These are phyloP conservation scores for Himalopsyche japonica DNA, from an alignment of 2,888 invertebrate genomes.

Conservation along the genomic window DNA sequence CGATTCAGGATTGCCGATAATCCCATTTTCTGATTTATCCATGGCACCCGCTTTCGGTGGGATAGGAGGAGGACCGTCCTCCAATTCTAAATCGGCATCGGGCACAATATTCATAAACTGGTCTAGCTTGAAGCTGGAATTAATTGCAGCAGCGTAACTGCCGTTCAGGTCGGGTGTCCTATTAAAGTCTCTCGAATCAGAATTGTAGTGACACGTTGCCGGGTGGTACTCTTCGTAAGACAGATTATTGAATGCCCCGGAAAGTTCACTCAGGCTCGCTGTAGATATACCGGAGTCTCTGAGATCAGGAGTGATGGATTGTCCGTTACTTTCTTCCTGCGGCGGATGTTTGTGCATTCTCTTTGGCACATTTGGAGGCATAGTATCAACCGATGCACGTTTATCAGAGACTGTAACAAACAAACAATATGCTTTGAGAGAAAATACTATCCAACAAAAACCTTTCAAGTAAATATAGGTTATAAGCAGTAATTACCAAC, in stretches of 20 bases:
- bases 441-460: not conserved
- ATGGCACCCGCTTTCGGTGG: constrained; percentile 36
- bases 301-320: constrained; percentile 50
- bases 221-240: constrained; percentile 54
- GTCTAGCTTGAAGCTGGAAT: constrained; percentile 36
- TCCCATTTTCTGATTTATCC: constrained; percentile 32
- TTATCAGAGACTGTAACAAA: constrained; percentile 28
- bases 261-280: constrained; percentile 49
- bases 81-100: constrained; percentile 22
- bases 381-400: constrained; percentile 32
- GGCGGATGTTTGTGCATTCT: constrained; percentile 30
- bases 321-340: constrained; percentile 19
- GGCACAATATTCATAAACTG: constrained; percentile 37
- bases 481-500: too few species aligned
- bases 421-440: not conserved
- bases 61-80: constrained; percentile 39
- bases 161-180: constrained; percentile 32
- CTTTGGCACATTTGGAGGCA: constrained; percentile 37
- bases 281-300: constrained; percentile 60
- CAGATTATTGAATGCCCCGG: constrained; percentile 42
- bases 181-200: constrained; percentile 36
- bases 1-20: constrained; percentile 16
- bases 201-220: constrained; percentile 48
- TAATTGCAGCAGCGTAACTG: constrained; percentile 27
- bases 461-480: too few species aligned